A percentile compares a stretch with the other conserved stretches of the same genome.
Evolutionary conservation across 2,888 invertebrate species (phyloP).

Genomic region (Oxystoma pomonae): DNA sequence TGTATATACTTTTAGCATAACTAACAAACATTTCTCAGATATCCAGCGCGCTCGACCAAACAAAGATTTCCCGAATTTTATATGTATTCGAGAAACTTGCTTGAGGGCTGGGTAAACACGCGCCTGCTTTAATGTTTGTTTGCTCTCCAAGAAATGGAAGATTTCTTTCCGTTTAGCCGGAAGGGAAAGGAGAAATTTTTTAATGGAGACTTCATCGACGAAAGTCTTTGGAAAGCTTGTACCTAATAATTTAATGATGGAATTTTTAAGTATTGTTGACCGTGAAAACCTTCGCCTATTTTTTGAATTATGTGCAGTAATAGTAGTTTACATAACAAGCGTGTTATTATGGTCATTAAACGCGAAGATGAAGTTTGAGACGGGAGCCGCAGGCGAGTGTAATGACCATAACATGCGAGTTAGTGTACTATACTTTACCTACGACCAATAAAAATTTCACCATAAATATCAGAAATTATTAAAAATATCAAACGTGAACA

Average conservation of each 20-base stretch:
- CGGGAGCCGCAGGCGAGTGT: no score
- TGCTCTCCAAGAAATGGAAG: conserved; percentile 20
- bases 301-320: not conserved
- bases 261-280: no score
- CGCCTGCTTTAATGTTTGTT: conserved; percentile 20
- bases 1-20: conserved; percentile 19
- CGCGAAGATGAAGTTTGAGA: no score
- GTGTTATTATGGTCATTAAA: no score
- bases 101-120: conserved; percentile 22
- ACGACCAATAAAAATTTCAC: no score
- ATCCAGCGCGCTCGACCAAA: not conserved
- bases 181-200: not conserved
- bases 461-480: no score
- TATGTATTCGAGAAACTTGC: conserved; percentile 19
- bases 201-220: not conserved
- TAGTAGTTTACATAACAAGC: not conserved
- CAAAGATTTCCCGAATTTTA: conserved; percentile 13
- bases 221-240: no score
- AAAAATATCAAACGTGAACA: no score
- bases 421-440: no score
- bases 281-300: not conserved
- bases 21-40: conserved; percentile 21
- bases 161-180: conserved; percentile 18
- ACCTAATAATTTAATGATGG: no score
- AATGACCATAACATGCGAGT: no score